Evolutionary conservation across 2,113 vertebrate species (phyloP).

Genomic region (Actenoides hombroni): DNA sequence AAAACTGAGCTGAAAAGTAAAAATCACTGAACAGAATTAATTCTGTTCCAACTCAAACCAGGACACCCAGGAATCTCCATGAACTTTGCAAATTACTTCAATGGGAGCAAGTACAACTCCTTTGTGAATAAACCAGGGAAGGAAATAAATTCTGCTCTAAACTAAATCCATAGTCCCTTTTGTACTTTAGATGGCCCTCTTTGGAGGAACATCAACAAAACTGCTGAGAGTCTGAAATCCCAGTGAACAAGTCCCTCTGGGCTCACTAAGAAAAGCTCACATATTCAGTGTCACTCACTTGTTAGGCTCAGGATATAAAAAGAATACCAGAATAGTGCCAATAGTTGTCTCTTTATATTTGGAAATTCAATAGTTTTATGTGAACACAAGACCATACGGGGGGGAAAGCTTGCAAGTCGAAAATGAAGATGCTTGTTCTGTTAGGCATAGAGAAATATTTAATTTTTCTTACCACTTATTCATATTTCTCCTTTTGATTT

Average conservation of each 20-base stretch:
- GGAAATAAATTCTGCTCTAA: neutral
- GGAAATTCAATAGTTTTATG: constrained; percentile 7
- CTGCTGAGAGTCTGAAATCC: neutral
- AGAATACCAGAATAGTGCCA: neutral
- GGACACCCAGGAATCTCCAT: neutral
- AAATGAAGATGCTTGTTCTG: neutral
- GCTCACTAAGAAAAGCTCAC: neutral
- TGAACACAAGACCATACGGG: neutral
- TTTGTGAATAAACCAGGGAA: neutral
- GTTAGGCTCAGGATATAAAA: neutral
- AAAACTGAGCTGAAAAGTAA: too few relatives aligned
- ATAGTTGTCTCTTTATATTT: constrained; percentile 7
- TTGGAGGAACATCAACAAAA: neutral
- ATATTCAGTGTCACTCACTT: neutral
- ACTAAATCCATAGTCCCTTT: neutral
- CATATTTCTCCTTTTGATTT: constrained; percentile 6
- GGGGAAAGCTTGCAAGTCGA: neutral
- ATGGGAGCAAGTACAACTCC: neutral
- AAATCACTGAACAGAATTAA: too few relatives aligned
- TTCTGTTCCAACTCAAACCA: too few relatives aligned
- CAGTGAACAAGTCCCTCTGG: neutral
- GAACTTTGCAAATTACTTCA: neutral
- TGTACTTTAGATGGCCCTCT: neutral
- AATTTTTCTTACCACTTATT: neutral
- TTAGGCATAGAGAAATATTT: neutral